Conservation (phyloP, 2,113 vertebrate genomes). For the Lepus timidus region DNA sequence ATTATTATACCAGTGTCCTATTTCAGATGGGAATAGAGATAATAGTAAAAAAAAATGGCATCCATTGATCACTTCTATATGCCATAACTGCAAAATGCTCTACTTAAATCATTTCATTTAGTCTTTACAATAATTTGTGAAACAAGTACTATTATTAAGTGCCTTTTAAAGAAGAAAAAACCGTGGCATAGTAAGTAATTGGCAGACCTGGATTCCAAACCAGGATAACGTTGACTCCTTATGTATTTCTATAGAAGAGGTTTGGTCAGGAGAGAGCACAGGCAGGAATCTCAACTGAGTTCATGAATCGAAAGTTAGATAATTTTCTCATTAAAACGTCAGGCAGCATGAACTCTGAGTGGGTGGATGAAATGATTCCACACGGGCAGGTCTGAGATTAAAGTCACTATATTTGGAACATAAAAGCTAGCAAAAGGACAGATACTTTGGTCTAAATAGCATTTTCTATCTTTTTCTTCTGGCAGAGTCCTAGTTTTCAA, state of each 20-base stretch:
- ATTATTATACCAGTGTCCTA: background rate
- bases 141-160: background rate
- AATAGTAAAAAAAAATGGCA: background rate
- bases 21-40: background rate
- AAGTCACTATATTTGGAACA: background rate
- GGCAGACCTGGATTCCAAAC: background rate
- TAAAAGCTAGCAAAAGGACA: background rate
- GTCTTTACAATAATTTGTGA: background rate
- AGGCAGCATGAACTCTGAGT: background rate
- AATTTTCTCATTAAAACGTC: background rate
- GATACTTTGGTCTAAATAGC: background rate
- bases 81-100: background rate
- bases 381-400: background rate
- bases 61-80: background rate
- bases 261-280: background rate
- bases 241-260: background rate
- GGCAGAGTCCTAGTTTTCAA: background rate
- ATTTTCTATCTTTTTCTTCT: background rate
- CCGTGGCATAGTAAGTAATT: background rate
- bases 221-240: background rate
- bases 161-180: background rate
- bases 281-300: background rate
- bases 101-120: conserved; percentile 19
- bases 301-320: background rate
- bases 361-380: background rate